Evolutionary conservation across 2,797 vertebrate genomes (phyloP), one percentile per base, ranked within the genome.

Genomic region (Acanthis flammea): DNA sequence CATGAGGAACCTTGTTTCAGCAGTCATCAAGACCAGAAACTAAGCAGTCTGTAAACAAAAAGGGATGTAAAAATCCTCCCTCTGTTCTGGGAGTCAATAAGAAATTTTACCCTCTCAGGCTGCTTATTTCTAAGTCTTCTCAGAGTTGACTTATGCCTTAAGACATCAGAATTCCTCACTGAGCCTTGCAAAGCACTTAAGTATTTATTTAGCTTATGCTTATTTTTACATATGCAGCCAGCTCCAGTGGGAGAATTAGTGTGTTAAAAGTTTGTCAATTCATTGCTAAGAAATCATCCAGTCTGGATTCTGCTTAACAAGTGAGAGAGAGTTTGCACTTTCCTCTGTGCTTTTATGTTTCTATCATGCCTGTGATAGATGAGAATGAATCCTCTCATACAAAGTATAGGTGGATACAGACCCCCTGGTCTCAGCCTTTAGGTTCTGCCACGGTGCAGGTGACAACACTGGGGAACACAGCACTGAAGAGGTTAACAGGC

Each of bases 1-100:
- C 68, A 53, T 3, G 9, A 88, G 70, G 66, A 93, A 93, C 94
- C 87, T 94, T 45, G 35, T 83, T 93, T 92, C 76, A 85, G 42
- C 77, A 94, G 54, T 72, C 65, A 93, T 50, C 75, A 83, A 78
- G 54, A 86, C 39, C 28, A 77, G 78, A 83, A 94, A 83, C 45
- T 41, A 76, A 93, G 60, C 24, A 60, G 55, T 42, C 41, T 86
- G 37, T 71, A 90, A 94, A 91, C 65, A 94, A 80, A 74, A 67
- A 27, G 7, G 35, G 72, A 82, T 80, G 75, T n/a, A 89, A 91
- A 91, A 86, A 62, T 41, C 67, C 42, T 74, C 41, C 53, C 21
- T 54, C 53, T 91, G 31, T 35, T 89, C 27, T 53, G 24, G 33
- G 37, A 86, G 41, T 70, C 63, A 62, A 2, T 27, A 70, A 84